A percentile compares a stretch with the other conserved stretches of the same genome.
Evolutionary conservation across 2,797 vertebrate genomes (phyloP).

Genomic region (Acipenser transmontanus): DNA sequence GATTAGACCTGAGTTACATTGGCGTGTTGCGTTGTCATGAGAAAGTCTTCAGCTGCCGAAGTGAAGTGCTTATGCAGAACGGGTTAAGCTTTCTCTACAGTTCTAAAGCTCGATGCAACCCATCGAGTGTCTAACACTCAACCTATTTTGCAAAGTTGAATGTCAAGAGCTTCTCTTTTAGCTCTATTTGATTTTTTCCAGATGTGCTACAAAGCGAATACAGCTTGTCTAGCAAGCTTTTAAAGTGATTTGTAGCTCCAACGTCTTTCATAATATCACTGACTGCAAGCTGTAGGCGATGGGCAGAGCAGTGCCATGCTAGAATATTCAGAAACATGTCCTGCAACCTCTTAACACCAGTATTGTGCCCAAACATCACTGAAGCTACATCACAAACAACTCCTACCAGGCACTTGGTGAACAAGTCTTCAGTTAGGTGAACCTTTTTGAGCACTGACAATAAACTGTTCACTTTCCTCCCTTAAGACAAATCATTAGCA

Average conservation of each 20-base stretch:
- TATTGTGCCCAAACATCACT: background rate
- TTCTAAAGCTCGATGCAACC: background rate
- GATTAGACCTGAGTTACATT: conserved; percentile 2
- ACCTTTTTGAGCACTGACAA: background rate
- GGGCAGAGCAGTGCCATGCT: no score
- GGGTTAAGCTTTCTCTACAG: background rate
- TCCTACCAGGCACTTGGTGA: background rate
- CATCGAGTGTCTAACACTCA: no score
- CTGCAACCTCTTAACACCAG: background rate
- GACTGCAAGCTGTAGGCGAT: background rate
- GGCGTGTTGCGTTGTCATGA: background rate
- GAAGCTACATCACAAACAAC: background rate
- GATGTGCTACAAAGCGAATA: background rate
- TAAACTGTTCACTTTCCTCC: background rate
- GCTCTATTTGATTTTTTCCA: background rate
- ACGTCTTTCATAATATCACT: conserved; percentile 1
- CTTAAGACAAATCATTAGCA: background rate
- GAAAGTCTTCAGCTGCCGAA: conserved; percentile 7
- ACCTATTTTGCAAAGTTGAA: background rate
- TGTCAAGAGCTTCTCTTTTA: background rate
- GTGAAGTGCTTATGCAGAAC: conserved; percentile 16
- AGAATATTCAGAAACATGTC: no score
- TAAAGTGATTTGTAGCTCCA: background rate
- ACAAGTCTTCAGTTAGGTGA: conserved; percentile 3
- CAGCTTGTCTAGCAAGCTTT: no score